These are phyloP conservation scores for Agrilus biguttatus DNA, from an alignment of 2,888 invertebrate genomes.

Conservation along the genomic window DNA sequence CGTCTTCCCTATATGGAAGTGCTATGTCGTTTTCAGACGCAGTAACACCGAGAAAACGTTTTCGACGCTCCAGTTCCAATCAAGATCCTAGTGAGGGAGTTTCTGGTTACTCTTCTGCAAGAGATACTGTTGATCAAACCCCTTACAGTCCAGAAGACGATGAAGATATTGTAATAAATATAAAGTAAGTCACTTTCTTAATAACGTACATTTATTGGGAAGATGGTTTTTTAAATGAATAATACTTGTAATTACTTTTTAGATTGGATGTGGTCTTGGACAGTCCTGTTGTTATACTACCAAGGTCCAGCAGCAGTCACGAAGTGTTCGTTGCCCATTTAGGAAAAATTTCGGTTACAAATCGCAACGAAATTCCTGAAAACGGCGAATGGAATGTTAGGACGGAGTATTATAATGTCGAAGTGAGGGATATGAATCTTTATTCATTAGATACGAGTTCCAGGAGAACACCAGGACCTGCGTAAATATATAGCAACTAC, in stretches of 20 bases:
- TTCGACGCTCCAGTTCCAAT: slow-evolving; percentile 22
- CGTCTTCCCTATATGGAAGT: slow-evolving; percentile 29
- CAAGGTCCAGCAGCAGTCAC: slow-evolving; percentile 58
- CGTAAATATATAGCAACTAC: slow-evolving; percentile 8
- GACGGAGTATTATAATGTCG: slow-evolving; percentile 42
- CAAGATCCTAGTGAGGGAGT: slow-evolving; percentile 15
- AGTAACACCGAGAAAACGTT: slow-evolving; percentile 35
- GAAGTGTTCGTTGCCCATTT: slow-evolving; percentile 86
- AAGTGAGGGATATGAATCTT: slow-evolving; percentile 76
- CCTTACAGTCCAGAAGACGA: slow-evolving; percentile 28
- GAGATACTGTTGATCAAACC: slow-evolving; percentile 28
- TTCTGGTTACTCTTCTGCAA: slow-evolving; percentile 25
- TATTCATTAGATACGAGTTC: slow-evolving; percentile 56
- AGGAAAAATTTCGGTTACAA: slow-evolving; percentile 62
- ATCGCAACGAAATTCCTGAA: slow-evolving; percentile 21
- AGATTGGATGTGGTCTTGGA: slow-evolving; percentile 70
- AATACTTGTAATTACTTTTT: slow-evolving; percentile 10
- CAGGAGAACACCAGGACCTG: slow-evolving; percentile 27
- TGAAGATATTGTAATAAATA: slow-evolving; percentile 22
- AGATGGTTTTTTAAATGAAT: slow-evolving; percentile 2
- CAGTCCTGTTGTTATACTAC: slow-evolving; percentile 83
- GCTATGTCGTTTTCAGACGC: slow-evolving; percentile 26
- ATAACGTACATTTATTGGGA: slow-evolving; percentile 25
- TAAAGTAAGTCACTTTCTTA: slow-evolving; percentile 18
- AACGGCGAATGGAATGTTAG: slow-evolving; percentile 12